These are phyloP conservation scores for Vipera ursinii DNA, from an alignment of 2,797 vertebrate genomes.

Conservation along the genomic window DNA sequence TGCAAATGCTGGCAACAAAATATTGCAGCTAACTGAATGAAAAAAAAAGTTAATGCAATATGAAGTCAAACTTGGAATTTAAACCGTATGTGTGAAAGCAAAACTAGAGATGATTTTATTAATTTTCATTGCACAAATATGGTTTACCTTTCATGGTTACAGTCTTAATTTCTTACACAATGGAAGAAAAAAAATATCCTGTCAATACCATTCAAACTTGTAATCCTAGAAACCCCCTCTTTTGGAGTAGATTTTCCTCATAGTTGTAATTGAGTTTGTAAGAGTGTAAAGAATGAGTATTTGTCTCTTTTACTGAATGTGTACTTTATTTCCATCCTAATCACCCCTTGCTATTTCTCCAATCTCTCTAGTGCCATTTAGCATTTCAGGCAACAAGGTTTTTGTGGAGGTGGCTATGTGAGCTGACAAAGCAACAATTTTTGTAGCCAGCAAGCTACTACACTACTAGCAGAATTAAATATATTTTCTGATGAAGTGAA, in stretches of 20 bases:
- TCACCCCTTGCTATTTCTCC: neutral
- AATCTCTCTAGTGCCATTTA: neutral
- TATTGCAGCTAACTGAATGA: slow-evolving; percentile 33
- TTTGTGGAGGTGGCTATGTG: neutral
- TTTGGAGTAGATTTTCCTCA: slow-evolving; percentile 35
- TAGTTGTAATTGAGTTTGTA: slow-evolving; percentile 36
- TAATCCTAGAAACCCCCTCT: slow-evolving; percentile 46
- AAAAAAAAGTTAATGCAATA: neutral
- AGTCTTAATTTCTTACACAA: slow-evolving; percentile 50
- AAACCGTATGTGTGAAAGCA: slow-evolving; percentile 46
- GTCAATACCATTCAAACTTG: slow-evolving; percentile 53
- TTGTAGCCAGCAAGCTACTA: neutral
- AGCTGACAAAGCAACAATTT: neutral
- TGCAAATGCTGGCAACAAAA: slow-evolving; percentile 32
- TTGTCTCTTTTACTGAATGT: neutral
- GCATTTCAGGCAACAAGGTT: neutral
- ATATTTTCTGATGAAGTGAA: neutral
- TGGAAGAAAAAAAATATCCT: slow-evolving; percentile 45
- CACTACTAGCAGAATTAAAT: neutral
- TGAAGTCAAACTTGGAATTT: slow-evolving; percentile 36
- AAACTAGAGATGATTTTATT: slow-evolving; percentile 23
- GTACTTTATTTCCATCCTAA: neutral
- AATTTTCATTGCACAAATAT: slow-evolving; percentile 36
- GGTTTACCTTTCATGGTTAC: slow-evolving; percentile 50
- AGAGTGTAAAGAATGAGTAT: slow-evolving; percentile 35